Evolutionary conservation across 1,140 invertebrate genomes (phyloP), one percentile per base, ranked within the genome.

Genomic region (Drosophila hydei): DNA sequence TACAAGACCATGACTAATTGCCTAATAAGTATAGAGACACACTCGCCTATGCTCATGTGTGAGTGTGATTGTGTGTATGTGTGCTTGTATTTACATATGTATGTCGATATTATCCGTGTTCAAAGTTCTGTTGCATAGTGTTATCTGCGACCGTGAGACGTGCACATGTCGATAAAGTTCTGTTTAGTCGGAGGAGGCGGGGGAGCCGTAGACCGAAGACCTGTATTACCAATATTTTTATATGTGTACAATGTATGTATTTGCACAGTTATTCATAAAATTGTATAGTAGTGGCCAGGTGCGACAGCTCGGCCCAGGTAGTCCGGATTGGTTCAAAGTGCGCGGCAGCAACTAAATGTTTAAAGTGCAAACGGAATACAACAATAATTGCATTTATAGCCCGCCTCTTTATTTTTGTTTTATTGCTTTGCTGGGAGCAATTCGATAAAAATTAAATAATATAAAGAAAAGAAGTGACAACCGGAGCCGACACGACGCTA

Each of bases 291-390:
- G 42, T 43, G 18, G 18, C 1, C 19, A n/a, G 23, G 38, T 51
- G n/a, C 47, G 36, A 27, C 19, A 45, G 8, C 12, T 38, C n/a
- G 4, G 38, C 48, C 45, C 56, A 51, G 43, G 21, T 23, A 52
- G 18, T 25, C 45, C 21, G 62, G 64, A 69, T 45, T 69, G 75
- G 80, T 70, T 79, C 76, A 84, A 83, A 83, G 79, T 84, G 50
- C 79, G 55, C 51, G 56, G 18, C 50, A 68, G 14, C 55, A 25
- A 43, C 40, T 50, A 65, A 61, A 52, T 79, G 79, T 73, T 77
- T 74, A 79, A 79, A 73, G 65, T 68, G 65, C 64, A 79, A 55
- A 71, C 54, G 56, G 45, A 67, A 59, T 48, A 36, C 54, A 27
- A 25, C n/a, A 33, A 51, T 33, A 16, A 12, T 59, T 58, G 62